phyloP scores from a whole-genome alignment of 2,113 vertebrate species.

The Xyliphius kryptos region DNA sequence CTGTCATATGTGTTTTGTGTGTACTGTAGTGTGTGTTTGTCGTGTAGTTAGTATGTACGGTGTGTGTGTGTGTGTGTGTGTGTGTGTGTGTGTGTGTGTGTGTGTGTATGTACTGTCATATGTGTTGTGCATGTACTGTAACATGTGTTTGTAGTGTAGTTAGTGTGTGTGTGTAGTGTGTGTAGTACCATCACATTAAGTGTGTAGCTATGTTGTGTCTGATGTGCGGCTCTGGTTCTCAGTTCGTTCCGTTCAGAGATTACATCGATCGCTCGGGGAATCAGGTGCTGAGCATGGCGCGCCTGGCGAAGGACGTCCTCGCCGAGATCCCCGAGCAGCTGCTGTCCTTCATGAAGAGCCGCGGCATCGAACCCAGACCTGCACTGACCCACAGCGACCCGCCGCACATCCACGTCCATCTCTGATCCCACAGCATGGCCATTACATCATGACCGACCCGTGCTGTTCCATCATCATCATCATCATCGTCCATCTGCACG shows the following conservation, averaged over 20 bases:
- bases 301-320: slow-evolving; percentile 90
- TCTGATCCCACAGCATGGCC: slow-evolving; percentile 3
- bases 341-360: slow-evolving; percentile 90
- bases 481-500: too few species aligned
- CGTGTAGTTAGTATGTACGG: too few species aligned
- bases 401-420: slow-evolving; percentile 47
- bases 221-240: not conserved
- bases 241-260: slow-evolving; percentile 97
- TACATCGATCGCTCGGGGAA: slow-evolving; percentile 91
- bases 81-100: too few species aligned
- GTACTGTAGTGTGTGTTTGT: too few species aligned
- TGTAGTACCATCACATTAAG: too few species aligned
- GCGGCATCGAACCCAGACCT: slow-evolving; percentile 78
- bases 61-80: too few species aligned
- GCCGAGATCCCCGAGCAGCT: slow-evolving; percentile 94
- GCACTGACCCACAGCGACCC: slow-evolving; percentile 52
- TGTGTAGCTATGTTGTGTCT: not conserved
- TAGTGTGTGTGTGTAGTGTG: not conserved
- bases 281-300: slow-evolving; percentile 95
- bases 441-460: too few species aligned
- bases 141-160: too few species aligned
- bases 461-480: too few species aligned
- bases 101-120: too few species aligned
- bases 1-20: too few species aligned
- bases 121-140: too few species aligned